Evolutionary conservation across 2,888 invertebrate genomes (phyloP).

Genomic region (Nipponacmea schrenckii): DNA sequence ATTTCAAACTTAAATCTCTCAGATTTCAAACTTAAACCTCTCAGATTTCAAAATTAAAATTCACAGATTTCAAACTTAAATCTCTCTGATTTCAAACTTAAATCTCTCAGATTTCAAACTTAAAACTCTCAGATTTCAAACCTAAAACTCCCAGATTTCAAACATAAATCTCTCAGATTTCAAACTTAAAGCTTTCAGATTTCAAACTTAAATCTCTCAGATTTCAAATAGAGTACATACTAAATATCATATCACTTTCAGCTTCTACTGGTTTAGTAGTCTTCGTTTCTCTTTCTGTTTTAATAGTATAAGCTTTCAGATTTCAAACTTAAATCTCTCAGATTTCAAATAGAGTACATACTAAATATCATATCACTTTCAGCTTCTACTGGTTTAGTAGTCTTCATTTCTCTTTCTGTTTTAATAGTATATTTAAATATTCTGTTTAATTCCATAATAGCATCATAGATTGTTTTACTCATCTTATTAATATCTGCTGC

Average conservation of each 20-base stretch:
- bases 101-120: no score
- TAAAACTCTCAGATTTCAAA: no score
- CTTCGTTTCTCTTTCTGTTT: background rate
- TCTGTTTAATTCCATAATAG: conserved; percentile 81
- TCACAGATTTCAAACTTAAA: no score
- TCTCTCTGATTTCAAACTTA: no score
- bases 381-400: background rate
- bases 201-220: no score
- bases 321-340: no score
- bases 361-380: background rate
- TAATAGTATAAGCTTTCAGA: conserved; percentile 21
- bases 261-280: background rate
- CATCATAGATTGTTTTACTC: conserved; percentile 79
- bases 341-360: background rate
- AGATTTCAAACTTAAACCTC: no score
- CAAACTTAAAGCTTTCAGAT: no score
- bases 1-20: no score
- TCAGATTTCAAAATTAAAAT: no score
- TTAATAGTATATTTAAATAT: conserved; percentile 73
- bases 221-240: background rate
- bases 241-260: background rate
- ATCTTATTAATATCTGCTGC: conserved; percentile 57
- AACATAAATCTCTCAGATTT: no score
- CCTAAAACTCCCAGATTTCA: no score
- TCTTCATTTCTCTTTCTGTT: background rate